Base-by-base conservation (phyloP, 2,888 invertebrate genomes). In the Catotricha subobsoleta region DNA sequence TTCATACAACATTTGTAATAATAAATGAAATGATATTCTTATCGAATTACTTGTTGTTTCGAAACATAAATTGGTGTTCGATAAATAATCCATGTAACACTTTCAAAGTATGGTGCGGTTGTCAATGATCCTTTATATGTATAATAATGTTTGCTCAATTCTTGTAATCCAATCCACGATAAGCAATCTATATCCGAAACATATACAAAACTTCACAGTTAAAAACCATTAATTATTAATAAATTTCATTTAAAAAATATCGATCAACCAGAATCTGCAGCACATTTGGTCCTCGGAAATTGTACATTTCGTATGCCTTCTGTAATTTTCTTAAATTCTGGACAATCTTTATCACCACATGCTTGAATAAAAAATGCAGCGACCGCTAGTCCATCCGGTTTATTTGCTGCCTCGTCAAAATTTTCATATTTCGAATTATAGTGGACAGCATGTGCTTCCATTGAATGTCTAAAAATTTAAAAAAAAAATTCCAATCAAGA, bases 401-500 rank as follows among this genome's bases (percentile, higher is more conserved):
- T 72, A 19, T 72, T 72, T 3, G 69, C 69, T 0, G 80, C 79
- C 35, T 71, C 71, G 40, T 71, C 62, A 53, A 79, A 67, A 15
- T 68, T 68, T 44, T 67, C 66, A 50, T 79, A 80, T 56, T 77
- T 77, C 52, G 69, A 68, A 53, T 79, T 79, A 56, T 74, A 81
- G 56, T 81, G 83, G 1, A 84, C 83, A 41, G 81, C 72, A 53
- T 84, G 84, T 35, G 80, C 76, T 60, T 81, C 81, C 60, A 78
- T 77, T 8, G 79, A 78, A 50, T 72, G 80, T 46, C 80, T 76
- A 43, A 57, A 13, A 37, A 44, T 31, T 20, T n/a, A 18, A 13
- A 29, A 29, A 20, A 27, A 9, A 28, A 23, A 15, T 13, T 5
- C 1, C 3, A 16, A 35, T 28, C 7, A n/a, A 13, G 6, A 18